Base-by-base conservation (phyloP, 2,797 vertebrate species). In the Enteromius viviparus region DNA sequence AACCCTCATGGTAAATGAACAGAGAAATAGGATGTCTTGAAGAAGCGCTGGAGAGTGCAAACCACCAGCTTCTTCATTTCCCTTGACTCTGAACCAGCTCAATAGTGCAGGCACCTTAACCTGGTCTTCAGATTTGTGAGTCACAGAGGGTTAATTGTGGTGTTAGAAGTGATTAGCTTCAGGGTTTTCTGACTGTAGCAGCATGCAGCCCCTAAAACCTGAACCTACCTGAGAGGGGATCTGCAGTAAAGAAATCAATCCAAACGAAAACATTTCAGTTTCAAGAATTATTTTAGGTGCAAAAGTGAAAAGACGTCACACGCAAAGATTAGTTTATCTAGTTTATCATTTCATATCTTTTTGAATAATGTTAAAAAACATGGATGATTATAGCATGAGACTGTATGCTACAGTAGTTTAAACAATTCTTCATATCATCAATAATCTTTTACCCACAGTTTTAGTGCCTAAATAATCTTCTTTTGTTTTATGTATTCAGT, bases 221-320 rank as follows among this genome's bases (percentile, higher is more conserved):
- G 51, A 80, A 53, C 91, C 70, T 93, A 95, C 93, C 93, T 94
- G 91, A 15, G 91, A 89, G 0, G 90, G 90, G 86, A 94, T 93
- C 94, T 95, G 92, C 87, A 53, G 72, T 84, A 80, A 81, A 68
- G 47, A 85, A 71, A 87, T 91, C 45, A 89, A 64, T 80, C 87
- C n/a, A 90, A 77, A 86, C 21, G 78, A 85, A 12, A 81, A 72
- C 74, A 49, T 60, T 65, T 78, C 71, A 68, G 62, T 70, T 76
- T 62, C 19, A 68, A 60, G 37, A 26, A 76, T 1, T 6, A 17
- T 64, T 83, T 51, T 11, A 78, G 17, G 26, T 66, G 29, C 19
- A 49, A 40, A 68, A 5, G 17, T 51, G 51, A 51, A 34, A 60
- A 42, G 40, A 62, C 7, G n/a, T 51, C 21, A 6, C 34, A 23